Base-by-base conservation (phyloP, 2,888 invertebrate genomes). In the Drosophila robusta region DNA sequence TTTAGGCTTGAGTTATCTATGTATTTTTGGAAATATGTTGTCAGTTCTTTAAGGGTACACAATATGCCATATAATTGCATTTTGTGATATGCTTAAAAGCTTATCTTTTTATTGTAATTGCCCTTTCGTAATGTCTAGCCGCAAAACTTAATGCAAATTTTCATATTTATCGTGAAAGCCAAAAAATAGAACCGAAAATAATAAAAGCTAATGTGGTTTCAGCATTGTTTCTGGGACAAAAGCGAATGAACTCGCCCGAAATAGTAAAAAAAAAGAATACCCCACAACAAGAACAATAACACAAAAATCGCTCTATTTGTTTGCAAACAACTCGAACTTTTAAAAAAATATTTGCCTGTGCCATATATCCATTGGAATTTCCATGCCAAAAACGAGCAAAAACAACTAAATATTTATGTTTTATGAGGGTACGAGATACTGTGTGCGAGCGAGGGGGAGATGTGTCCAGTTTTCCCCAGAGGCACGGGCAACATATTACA, bases 291-390 rank as follows among this genome's bases (percentile, higher is more conserved):
- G 34, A 73, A 66, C n/a, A 66, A 72, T n/a, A 65, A 44, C 3
- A 42, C 38, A 11, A 51, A 61, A 79, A 69, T 67, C 66, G 75
- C 60, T 71, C 58, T 64, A 77, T 82, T 85, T 78, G 67, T 68
- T 51, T 68, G 67, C 75, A 85, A 82, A 85, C 68, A 85, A 73
- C 16, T 70, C 58, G 49, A 73, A 78, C 60, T 64, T 70, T 78
- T 55, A 14, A 52, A 38, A 26, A 70, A 82, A 76, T 87, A 81
- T 83, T 82, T 84, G 85, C 78, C 65, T 84, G 81, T 80, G 62
- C 84, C 84, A 80, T 67, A 73, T 70, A 80, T 71, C 45, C 58
- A 60, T 61, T 62, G 73, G 64, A 72, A 78, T 66, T 84, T 82
- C 85, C 79, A 73, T 65, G 63, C 54, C 51, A 62, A 73, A 58